phyloP scores from a whole-genome alignment of 2,888 invertebrate species.

The Drosophila longiperda region DNA sequence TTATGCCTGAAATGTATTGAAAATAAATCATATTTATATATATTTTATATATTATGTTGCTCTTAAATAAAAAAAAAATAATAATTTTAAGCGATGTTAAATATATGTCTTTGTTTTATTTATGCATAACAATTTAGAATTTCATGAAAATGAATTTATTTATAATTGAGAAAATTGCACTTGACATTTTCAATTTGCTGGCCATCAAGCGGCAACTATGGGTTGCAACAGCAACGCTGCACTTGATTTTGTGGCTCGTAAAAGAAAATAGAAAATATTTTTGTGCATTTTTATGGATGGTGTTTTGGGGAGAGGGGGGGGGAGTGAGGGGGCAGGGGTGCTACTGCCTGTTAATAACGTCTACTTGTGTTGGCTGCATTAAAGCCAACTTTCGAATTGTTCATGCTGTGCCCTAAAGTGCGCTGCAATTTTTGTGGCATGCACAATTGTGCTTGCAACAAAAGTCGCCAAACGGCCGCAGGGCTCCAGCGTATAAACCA shows the following conservation, averaged over 20 bases:
- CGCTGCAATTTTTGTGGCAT: conserved; percentile 32
- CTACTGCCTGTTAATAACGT: conserved; percentile 44
- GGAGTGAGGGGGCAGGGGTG: neutral
- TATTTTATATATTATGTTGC: too few relatives aligned
- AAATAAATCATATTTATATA: too few relatives aligned
- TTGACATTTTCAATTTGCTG: conserved; percentile 77
- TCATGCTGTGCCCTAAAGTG: conserved; percentile 20
- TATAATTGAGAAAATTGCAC: conserved; percentile 42
- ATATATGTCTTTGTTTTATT: too few relatives aligned
- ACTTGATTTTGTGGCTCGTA: conserved; percentile 9
- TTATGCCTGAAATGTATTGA: too few relatives aligned
- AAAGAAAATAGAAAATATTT: conserved; percentile 19
- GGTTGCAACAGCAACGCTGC: conserved; percentile 51
- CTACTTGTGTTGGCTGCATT: conserved; percentile 31
- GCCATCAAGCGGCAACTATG: conserved; percentile 68
- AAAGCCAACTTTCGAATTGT: conserved; percentile 16
- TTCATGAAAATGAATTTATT: conserved; percentile 6
- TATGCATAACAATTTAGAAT: too few relatives aligned
- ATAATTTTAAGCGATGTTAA: too few relatives aligned
- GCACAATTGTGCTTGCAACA: conserved; percentile 53
- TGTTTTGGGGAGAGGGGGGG: neutral
- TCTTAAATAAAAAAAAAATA: too few relatives aligned
- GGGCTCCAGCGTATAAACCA: conserved; percentile 27
- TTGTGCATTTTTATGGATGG: neutral
- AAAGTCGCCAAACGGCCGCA: conserved; percentile 46